phyloP scores from a whole-genome alignment of 2,797 vertebrate species.

The Brotula barbata region DNA sequence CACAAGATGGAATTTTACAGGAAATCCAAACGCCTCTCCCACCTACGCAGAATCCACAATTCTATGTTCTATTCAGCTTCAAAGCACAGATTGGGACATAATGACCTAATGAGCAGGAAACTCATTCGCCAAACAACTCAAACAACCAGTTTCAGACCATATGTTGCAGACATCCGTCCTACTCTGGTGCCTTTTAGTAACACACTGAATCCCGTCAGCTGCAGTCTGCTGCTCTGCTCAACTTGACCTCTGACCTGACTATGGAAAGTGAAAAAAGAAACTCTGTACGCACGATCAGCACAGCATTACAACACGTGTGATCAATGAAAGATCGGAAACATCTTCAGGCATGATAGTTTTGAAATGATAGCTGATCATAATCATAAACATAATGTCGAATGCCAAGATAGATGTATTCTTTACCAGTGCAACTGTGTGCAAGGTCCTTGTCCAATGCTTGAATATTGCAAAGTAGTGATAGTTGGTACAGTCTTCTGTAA shows the following conservation, averaged over 20 bases:
- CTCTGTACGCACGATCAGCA: conserved; percentile 14
- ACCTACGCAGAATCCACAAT: conserved; percentile 24
- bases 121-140: conserved; percentile 48
- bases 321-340: too few relatives aligned
- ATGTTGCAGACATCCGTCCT: conserved; percentile 49
- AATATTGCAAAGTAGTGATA: too few relatives aligned
- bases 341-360: background rate
- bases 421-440: too few relatives aligned
- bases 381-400: background rate
- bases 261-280: conserved; percentile 16
- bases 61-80: conserved; percentile 34
- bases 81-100: conserved; percentile 22
- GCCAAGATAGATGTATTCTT: background rate
- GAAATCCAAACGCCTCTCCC: conserved; percentile 7
- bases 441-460: too few relatives aligned
- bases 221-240: conserved; percentile 10
- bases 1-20: background rate
- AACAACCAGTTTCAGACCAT: conserved; percentile 49
- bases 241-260: conserved; percentile 20
- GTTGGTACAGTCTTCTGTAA: too few relatives aligned
- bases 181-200: conserved; percentile 28
- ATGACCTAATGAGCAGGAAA: conserved; percentile 48
- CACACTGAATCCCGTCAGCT: conserved; percentile 21
- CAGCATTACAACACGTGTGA: too few relatives aligned
- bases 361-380: background rate